Conservation (phyloP, 30 jellyfish, hydroid and myxozoan species). For the Mastigias papua region DNA sequence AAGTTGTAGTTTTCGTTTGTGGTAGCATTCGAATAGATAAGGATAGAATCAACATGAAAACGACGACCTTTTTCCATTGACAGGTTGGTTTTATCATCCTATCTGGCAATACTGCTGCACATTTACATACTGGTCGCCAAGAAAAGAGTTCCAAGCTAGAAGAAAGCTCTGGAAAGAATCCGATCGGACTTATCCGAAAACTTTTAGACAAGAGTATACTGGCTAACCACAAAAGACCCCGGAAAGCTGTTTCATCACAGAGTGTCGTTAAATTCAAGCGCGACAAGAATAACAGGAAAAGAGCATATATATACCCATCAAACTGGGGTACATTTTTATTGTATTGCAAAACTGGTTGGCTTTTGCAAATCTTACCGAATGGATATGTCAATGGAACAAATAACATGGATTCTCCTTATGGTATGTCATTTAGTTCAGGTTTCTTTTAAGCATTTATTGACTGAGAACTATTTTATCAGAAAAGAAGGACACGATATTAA, state of each 20-base stretch:
- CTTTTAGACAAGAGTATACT: constrained; percentile 21
- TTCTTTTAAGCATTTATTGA: no score
- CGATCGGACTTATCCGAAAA: not conserved
- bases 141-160: not conserved
- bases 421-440: constrained; percentile 19
- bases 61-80: no score
- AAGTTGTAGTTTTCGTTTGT: no score
- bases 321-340: constrained; percentile 57
- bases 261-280: constrained; percentile 29
- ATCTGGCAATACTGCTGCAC: no score
- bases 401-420: constrained; percentile 22
- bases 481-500: no score
- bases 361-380: constrained; percentile 57
- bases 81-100: no score
- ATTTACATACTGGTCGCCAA: no score
- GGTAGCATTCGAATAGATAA: no score
- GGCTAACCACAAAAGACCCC: constrained; percentile 19
- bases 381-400: constrained; percentile 79
- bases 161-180: not conserved
- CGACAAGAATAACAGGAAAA: not conserved
- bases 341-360: constrained; percentile 75
- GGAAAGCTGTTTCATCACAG: constrained; percentile 45
- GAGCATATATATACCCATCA: constrained; percentile 58
- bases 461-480: no score
- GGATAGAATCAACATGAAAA: no score